Evolutionary conservation across 1,140 invertebrate genomes (phyloP).

Genomic region (Paramacrobiotus metropolitanus): DNA sequence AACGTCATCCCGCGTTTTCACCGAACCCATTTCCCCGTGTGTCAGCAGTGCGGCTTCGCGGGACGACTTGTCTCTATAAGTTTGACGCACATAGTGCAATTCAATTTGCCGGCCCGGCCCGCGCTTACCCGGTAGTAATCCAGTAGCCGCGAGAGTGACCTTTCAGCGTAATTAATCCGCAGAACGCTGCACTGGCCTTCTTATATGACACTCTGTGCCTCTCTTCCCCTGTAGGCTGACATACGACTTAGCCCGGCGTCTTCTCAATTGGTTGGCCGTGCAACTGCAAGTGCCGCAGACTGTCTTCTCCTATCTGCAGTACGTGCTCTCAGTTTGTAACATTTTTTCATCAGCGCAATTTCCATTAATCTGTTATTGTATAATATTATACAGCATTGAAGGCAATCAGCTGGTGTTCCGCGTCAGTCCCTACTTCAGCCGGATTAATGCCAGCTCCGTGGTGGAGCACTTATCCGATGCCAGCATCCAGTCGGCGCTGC

Average conservation of each 20-base stretch:
- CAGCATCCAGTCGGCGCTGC: slow-evolving; percentile 24
- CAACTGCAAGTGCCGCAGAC: slow-evolving; percentile 33
- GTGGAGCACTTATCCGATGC: slow-evolving; percentile 15
- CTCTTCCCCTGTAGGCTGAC: slow-evolving; percentile 21
- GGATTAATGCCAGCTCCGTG: slow-evolving; percentile 42
- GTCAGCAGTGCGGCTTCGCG: no score
- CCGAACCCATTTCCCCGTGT: no score
- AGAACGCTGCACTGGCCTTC: no score
- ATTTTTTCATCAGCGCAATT: slow-evolving; percentile 7
- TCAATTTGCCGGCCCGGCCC: no score
- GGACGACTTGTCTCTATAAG: no score
- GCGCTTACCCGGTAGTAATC: no score
- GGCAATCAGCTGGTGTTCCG: slow-evolving; percentile 54
- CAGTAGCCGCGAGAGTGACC: no score
- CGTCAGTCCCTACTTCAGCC: slow-evolving; percentile 42
- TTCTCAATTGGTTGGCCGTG: slow-evolving; percentile 32
- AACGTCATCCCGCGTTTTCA: no score
- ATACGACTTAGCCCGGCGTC: slow-evolving; percentile 32
- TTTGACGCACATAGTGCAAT: no score
- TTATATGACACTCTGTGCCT: no score
- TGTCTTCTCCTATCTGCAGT: slow-evolving; percentile 28
- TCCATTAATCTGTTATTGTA: slow-evolving; percentile 12
- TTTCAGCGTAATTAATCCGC: no score
- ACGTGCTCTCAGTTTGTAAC: slow-evolving; percentile 12
- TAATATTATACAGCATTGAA: slow-evolving; percentile 34